Percentiles rank a stretch among this genome's conserved stretches.
Evolutionary conservation across 2,888 invertebrate genomes (phyloP).

Genomic region (Drosophila parthenogenetica): DNA sequence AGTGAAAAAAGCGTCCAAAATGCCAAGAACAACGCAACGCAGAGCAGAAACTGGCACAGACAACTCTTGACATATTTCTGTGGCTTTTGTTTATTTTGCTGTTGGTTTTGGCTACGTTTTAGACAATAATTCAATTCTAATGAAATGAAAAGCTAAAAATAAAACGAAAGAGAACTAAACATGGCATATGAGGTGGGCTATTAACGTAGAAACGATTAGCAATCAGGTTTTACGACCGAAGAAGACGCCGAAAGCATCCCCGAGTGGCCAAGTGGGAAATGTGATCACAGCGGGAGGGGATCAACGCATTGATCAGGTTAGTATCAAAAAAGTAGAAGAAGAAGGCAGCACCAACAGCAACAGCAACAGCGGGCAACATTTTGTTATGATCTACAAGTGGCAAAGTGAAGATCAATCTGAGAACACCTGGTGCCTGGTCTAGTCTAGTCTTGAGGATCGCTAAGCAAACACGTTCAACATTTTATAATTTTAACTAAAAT

Average conservation of each 20-base stretch:
- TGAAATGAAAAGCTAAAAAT: slow-evolving; percentile 68
- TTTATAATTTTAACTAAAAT: slow-evolving; percentile 2
- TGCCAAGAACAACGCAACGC: slow-evolving; percentile 34
- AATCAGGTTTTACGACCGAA: slow-evolving; percentile 43
- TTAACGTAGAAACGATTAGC: slow-evolving; percentile 45
- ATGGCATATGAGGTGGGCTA: slow-evolving; percentile 43
- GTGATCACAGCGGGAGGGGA: background rate
- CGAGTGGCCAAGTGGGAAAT: slow-evolving; percentile 37
- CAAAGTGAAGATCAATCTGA: slow-evolving; percentile 18
- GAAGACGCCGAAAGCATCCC: slow-evolving; percentile 17
- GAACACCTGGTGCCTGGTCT: slow-evolving; percentile 1
- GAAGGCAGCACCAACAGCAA: background rate
- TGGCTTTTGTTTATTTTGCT: slow-evolving; percentile 21
- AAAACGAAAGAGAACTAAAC: slow-evolving; percentile 38
- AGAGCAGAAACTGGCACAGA: slow-evolving; percentile 49
- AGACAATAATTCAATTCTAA: slow-evolving; percentile 59
- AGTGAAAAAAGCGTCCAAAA: slow-evolving; percentile 25
- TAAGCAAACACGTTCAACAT: background rate
- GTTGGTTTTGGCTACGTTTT: slow-evolving; percentile 61
- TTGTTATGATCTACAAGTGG: slow-evolving; percentile 27
- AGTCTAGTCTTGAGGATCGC: background rate
- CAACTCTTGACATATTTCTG: slow-evolving; percentile 62
- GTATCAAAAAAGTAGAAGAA: background rate
- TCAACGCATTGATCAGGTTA: slow-evolving; percentile 21
- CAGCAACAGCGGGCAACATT: slow-evolving; percentile 9